Percentiles rank a stretch among this genome's conserved stretches.
Evolutionary conservation across 2,888 invertebrate species (phyloP).

Genomic region (Drosophila lacicola): DNA sequence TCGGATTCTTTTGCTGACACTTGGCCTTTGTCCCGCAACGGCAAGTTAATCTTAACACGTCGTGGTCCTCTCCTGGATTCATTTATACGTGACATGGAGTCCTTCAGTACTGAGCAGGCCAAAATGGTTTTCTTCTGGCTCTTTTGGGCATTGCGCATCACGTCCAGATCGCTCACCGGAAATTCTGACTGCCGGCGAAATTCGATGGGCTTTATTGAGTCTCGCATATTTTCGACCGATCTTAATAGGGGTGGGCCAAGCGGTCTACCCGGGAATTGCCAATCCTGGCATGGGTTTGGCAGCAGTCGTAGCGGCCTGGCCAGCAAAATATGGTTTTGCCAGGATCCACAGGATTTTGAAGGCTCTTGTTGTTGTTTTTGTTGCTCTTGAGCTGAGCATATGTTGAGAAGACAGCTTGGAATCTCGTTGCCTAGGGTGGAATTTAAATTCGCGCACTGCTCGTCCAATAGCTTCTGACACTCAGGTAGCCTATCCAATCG

Average conservation of each 20-base stretch:
- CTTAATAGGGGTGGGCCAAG: background rate
- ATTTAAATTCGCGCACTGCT: slow-evolving; percentile 14
- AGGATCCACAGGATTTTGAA: background rate
- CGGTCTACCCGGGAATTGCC: background rate
- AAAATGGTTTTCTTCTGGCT: background rate
- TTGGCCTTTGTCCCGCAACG: background rate
- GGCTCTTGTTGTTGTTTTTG: background rate
- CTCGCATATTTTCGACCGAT: slow-evolving; percentile 24
- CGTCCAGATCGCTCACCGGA: slow-evolving; percentile 3
- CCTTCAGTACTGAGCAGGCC: background rate
- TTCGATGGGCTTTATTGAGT: background rate
- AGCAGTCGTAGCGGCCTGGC: slow-evolving; percentile 25
- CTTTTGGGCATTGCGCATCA: background rate
- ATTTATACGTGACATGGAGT: slow-evolving; percentile 30
- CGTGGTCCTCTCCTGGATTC: slow-evolving; percentile 7
- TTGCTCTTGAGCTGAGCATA: slow-evolving; percentile 1
- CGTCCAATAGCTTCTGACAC: slow-evolving; percentile 26
- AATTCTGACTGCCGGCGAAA: slow-evolving; percentile 4
- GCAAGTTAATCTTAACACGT: slow-evolving; percentile 3
- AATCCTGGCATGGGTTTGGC: background rate
- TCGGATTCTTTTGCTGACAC: background rate
- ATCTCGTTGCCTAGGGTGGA: slow-evolving; percentile 15
- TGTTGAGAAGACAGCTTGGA: slow-evolving; percentile 18
- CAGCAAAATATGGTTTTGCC: slow-evolving; percentile 1
- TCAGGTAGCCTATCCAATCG: slow-evolving; percentile 2